Base-by-base conservation (phyloP, 1,140 invertebrate species). In the Drosophila punjabiensis region DNA sequence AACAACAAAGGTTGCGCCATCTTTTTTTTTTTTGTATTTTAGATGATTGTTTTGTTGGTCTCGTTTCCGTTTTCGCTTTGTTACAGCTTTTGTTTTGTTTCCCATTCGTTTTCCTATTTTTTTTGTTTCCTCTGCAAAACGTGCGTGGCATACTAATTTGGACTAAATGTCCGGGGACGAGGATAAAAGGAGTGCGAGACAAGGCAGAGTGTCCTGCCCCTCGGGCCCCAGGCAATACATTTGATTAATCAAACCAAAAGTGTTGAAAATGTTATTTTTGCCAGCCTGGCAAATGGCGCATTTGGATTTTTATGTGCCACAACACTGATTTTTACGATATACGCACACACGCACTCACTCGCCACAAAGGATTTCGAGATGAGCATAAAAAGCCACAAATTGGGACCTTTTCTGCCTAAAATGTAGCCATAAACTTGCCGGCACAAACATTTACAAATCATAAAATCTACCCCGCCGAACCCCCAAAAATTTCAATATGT, bases 191-290 rank as follows among this genome's bases (percentile, higher is more conserved):
- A 35, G 6, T 14, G 68, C 16, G 68, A 24, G 18, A 32, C n/a
- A 37, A 43, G 18, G 5, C 43, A 53, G 39, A 64, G 37, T 30
- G 18, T 43, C 63, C 60, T 53, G 32, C 11, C 55, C 68, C 68
- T 52, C 58, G 56, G n/a, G n/a, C n/a, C n/a, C n/a, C n/a, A n/a
- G n/a, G 73, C 16, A 8, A 69, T 76, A 73, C 81, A 68, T 84
- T 79, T 89, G 79, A 90, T 89, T 89, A 86, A 86, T 86, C 86
- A 85, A 89, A 86, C 79, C 76, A 74, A 89, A 90, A 86, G 86
- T 89, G 86, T 89, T 89, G 86, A 82, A 89, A 90, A 90, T 90
- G 86, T 86, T 90, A 85, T 90, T 89, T 86, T 80, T 82, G 78
- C 81, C 79, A 85, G 78, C 79, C 64, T 68, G 74, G 78, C 86